Evolutionary conservation across 1,140 invertebrate genomes (phyloP).

Genomic region (Platyscapa corneri): DNA sequence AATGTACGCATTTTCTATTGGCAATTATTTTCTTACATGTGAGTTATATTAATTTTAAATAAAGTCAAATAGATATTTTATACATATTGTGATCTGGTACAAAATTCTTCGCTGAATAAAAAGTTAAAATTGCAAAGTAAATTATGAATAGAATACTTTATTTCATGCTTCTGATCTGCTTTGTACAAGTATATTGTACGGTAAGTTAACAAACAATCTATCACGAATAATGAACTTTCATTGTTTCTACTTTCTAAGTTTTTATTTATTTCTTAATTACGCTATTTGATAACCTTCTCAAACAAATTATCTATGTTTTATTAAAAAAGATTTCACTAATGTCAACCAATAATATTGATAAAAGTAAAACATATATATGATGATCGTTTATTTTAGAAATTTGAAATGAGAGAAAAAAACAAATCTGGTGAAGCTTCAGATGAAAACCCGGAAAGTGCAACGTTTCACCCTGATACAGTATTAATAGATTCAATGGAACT

Average conservation of each 20-base stretch:
- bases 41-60: background rate
- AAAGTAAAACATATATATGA: background rate
- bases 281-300: background rate
- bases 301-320: background rate
- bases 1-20: slow-evolving; percentile 9
- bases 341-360: background rate
- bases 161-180: slow-evolving; percentile 11
- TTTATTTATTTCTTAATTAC: no score
- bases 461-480: slow-evolving; percentile 10
- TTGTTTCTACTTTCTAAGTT: slow-evolving; percentile 14
- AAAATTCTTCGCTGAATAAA: background rate
- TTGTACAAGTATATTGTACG: slow-evolving; percentile 19
- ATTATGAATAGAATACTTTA: slow-evolving; percentile 14
- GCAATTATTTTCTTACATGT: slow-evolving; percentile 4
- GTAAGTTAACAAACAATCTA: slow-evolving; percentile 25
- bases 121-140: slow-evolving; percentile 20
- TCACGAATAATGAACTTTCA: slow-evolving; percentile 9
- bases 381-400: background rate
- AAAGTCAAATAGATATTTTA: background rate
- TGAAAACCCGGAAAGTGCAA: background rate
- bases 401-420: background rate
- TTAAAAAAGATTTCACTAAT: background rate
- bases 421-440: background rate
- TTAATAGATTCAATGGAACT: background rate
- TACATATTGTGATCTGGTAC: background rate